These are phyloP conservation scores for Cylindroiulus punctatus DNA, from an alignment of 2,888 invertebrate genomes.

Conservation along the genomic window DNA sequence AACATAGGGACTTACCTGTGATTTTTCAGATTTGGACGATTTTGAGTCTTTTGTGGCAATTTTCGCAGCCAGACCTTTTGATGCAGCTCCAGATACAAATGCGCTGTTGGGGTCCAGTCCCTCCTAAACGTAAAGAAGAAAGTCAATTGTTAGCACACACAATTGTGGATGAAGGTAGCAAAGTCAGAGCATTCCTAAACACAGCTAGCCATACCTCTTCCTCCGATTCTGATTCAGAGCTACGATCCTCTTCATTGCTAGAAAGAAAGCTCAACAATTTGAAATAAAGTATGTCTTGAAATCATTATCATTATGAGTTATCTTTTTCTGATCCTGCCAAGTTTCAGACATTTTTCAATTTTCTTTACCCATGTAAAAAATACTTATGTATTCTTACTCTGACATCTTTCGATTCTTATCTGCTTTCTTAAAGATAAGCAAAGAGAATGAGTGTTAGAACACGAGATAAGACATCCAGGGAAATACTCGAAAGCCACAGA, in stretches of 20 bases:
- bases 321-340: no score
- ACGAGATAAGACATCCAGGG: no score
- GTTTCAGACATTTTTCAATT: no score
- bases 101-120: not conserved
- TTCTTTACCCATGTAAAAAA: no score
- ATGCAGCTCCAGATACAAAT: not conserved
- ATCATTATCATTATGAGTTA: no score
- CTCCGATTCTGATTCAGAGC: not conserved
- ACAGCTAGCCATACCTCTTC: not conserved
- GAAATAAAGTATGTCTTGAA: no score
- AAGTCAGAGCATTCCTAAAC: not conserved
- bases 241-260: not conserved
- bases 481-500: not conserved
- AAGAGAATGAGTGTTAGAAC: not conserved
- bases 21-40: not conserved
- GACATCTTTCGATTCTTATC: not conserved
- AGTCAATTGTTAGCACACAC: no score
- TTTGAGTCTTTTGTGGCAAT: not conserved
- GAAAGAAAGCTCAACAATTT: not conserved
- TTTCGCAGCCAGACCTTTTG: not conserved
- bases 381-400: conserved; percentile 1
- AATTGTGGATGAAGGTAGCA: no score
- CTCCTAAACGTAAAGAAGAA: not conserved
- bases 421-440: not conserved
- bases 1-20: not conserved